phyloP scores from a whole-genome alignment of 2,888 invertebrate genomes.

The Helicoverpa assulta region DNA sequence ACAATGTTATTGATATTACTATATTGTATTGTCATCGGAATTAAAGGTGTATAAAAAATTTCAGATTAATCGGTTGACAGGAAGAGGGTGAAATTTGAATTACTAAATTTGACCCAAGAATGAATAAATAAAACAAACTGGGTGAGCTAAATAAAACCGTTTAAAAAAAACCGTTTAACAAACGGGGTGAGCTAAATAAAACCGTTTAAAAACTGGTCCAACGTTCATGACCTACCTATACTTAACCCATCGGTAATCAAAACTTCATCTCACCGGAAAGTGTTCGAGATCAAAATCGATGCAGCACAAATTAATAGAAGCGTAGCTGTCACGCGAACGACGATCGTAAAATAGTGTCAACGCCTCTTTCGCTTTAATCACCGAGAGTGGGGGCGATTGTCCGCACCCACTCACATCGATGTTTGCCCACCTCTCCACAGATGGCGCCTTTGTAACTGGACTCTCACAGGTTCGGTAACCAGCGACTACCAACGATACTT shows the following conservation, averaged over 20 bases:
- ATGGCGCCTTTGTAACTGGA: slow-evolving; percentile 86
- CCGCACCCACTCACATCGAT: slow-evolving; percentile 81
- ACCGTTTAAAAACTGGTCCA: too few relatives aligned
- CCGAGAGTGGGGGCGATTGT: slow-evolving; percentile 87
- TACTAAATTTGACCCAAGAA: too few relatives aligned
- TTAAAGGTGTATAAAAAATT: too few relatives aligned
- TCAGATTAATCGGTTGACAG: too few relatives aligned
- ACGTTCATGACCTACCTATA: too few relatives aligned
- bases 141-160: too few relatives aligned
- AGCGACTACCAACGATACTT: slow-evolving; percentile 79
- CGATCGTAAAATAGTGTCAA: slow-evolving; percentile 88
- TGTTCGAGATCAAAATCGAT: slow-evolving; percentile 68
- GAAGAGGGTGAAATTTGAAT: too few relatives aligned
- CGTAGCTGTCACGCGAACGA: slow-evolving; percentile 72
- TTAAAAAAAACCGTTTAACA: too few relatives aligned
- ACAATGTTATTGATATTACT: too few relatives aligned
- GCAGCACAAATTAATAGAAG: slow-evolving; percentile 78
- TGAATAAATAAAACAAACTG: too few relatives aligned
- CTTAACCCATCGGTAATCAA: neutral
- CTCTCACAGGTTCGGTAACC: slow-evolving; percentile 77
- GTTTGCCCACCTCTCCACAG: slow-evolving; percentile 86
- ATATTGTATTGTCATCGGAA: too few relatives aligned
- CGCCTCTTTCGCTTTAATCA: slow-evolving; percentile 88
- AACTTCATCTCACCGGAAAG: slow-evolving; percentile 37
- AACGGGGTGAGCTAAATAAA: too few relatives aligned